Base-by-base conservation (phyloP, 2,888 invertebrate species). In the Sarcophaga caerulescens region DNA sequence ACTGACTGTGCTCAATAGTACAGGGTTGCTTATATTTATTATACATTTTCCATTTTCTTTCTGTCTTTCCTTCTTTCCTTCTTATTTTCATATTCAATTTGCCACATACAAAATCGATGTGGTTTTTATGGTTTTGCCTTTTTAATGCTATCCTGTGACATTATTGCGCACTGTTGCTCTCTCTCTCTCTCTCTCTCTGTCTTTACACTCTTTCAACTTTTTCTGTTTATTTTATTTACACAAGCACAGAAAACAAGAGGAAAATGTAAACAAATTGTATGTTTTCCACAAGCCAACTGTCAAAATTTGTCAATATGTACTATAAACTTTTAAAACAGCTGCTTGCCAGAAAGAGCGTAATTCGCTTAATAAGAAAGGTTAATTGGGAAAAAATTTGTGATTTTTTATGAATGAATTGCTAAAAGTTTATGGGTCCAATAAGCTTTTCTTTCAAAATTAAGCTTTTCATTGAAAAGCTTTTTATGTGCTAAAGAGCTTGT, bases 11-110 rank as follows among this genome's bases (percentile, higher is more conserved):
- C 81, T 81, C 86, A 78, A 66, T 74, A 75, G 21, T 60, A 84
- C 84, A 77, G 86, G 86, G 77, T 78, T 84, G 86, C 84, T 84
- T 65, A 77, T 86, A 81, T 86, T 84, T 86, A 84, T 84, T 69
- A 78, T 84, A 84, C 62, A 62, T 83, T 79, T 79, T n/a, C 45
- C 19, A 19, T 6, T 73, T 35, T 25, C 23, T 63, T 10, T 8
- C 35, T 35, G 8, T 35, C 35, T 1, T 6, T 6, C 35, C 8
- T 25, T 0, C 25, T 25, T 25, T 47, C 47, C n/a, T n/a, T 10
- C 47, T 47, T 12, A 12, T 14, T 17, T 52, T 12, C 17, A 4
- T 52, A 14, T 5, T 17, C 52, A 52, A 52, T 52, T 52, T 52
- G 4, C 17, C 17, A 35, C 44, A 45, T 45, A 47, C 14, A 63